Evolutionary conservation across 2,113 vertebrate genomes (phyloP).

Genomic region (Sminthopsis crassicaudata): DNA sequence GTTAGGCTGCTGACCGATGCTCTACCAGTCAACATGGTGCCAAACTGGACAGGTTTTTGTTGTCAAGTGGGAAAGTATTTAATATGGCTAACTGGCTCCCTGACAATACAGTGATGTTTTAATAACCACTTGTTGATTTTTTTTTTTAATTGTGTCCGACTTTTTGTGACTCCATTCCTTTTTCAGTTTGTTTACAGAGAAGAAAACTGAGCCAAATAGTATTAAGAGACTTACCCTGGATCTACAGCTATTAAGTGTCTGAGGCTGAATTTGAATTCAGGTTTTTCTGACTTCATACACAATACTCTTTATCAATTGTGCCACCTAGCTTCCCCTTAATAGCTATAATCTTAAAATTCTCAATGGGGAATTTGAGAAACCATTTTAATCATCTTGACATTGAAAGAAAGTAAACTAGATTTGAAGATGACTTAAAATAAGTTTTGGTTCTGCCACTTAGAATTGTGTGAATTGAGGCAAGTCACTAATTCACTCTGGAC

Average conservation of each 20-base stretch:
- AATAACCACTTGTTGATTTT: background rate
- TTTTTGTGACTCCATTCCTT: background rate
- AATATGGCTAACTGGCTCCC: background rate
- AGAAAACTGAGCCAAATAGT: background rate
- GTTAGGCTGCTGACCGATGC: background rate
- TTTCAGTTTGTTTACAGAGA: background rate
- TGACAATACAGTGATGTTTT: background rate
- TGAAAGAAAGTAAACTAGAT: background rate
- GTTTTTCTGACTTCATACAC: background rate
- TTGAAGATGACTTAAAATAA: background rate
- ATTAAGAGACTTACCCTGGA: background rate
- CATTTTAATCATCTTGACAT: background rate
- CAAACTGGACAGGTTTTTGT: background rate
- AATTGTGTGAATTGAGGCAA: background rate
- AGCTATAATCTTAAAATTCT: background rate
- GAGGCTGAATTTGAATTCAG: background rate
- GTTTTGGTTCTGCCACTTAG: constrained; percentile 17
- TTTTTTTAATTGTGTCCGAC: background rate
- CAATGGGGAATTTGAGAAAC: background rate
- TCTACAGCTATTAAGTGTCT: background rate
- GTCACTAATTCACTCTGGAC: background rate
- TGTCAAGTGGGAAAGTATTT: background rate
- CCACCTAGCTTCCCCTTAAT: background rate
- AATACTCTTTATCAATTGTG: background rate
- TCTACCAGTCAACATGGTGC: background rate